Base-by-base conservation (phyloP, 2,888 invertebrate species). In the Pilophorus perplexus region DNA sequence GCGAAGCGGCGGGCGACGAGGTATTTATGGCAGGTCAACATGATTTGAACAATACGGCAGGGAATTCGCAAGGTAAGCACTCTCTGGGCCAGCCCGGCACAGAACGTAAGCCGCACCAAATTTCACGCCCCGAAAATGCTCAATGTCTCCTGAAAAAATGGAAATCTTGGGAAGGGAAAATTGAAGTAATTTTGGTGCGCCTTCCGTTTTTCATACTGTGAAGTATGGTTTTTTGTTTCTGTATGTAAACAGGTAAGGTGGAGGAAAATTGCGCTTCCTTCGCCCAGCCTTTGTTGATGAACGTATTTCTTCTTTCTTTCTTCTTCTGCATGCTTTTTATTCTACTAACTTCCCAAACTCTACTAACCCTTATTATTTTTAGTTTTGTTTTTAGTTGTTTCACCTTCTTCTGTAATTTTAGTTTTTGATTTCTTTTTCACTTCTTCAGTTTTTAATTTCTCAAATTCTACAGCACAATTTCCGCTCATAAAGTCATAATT, bases 1-100 rank as follows among this genome's bases (percentile, higher is more conserved):
- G 62, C 16, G 67, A 69, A 33, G 40, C 64, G 50, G 33, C 62
- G 33, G 62, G 50, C 46, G 66, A 68, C 60, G 67, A 69, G 66
- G 66, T 69, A 50, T 68, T 64, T 64, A 68, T 68, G 57, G 65
- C 65, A 65, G 57, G 65, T 18, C 67, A 68, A 64, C 65, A 69
- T 40, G 67, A 69, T 59, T 54, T 67, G 22, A 60, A 66, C 42
- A 69, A 69, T 54, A 60, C 52, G 44, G 66, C 66, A 46, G 67
- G 66, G 18, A 65, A 65, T 40, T 65, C 67, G 64, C 69, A 67
- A 52, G 67, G 69, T 69, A 68, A 62, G 62, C 59, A 6, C 12
- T 40, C 57, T 18, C 38, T 37, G 57, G 37, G 57, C 57, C 44
- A 27, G 8, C 16, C 10, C 5, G 27, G 27, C 59, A 59, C 59